A percentile compares a stretch with the other conserved stretches of the same genome.
These are phyloP conservation scores for Eleutherodactylus coqui DNA, from an alignment of 2,797 vertebrate species.

Conservation along the genomic window DNA sequence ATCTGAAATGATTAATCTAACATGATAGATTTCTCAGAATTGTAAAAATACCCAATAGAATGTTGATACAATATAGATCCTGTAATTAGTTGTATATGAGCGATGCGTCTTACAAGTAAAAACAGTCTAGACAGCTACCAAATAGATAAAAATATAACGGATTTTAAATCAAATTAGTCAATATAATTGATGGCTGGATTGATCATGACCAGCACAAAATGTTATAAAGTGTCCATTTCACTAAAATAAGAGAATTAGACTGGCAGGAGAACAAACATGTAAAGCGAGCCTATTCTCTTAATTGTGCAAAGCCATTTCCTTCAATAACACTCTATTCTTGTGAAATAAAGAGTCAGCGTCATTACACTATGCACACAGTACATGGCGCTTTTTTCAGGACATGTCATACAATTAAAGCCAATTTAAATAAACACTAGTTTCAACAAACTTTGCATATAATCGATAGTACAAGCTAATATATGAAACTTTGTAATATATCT, in stretches of 20 bases:
- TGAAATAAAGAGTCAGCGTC: not conserved
- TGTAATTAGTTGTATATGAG: constrained; percentile 32
- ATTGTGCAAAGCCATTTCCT: not conserved
- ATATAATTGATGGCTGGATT: constrained; percentile 47
- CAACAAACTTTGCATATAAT: no score
- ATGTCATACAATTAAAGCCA: not conserved
- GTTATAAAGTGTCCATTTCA: not conserved
- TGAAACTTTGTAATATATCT: no score
- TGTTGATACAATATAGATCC: not conserved
- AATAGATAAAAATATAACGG: constrained; percentile 30
- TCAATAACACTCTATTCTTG: not conserved
- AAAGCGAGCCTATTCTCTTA: not conserved
- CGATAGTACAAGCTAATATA: no score
- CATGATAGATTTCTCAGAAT: not conserved
- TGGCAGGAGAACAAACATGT: not conserved
- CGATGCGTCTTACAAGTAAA: constrained; percentile 18
- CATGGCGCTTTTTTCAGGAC: not conserved
- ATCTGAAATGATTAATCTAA: not conserved
- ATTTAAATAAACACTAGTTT: not conserved
- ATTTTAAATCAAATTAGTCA: constrained; percentile 48
- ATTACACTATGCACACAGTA: not conserved
- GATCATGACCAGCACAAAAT: constrained; percentile 8
- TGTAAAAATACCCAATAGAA: constrained; percentile 10
- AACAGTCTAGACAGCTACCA: constrained; percentile 43
- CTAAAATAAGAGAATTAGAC: constrained; percentile 4